Conservation (phyloP, 2,888 invertebrate genomes). For the Torymus auratus region DNA sequence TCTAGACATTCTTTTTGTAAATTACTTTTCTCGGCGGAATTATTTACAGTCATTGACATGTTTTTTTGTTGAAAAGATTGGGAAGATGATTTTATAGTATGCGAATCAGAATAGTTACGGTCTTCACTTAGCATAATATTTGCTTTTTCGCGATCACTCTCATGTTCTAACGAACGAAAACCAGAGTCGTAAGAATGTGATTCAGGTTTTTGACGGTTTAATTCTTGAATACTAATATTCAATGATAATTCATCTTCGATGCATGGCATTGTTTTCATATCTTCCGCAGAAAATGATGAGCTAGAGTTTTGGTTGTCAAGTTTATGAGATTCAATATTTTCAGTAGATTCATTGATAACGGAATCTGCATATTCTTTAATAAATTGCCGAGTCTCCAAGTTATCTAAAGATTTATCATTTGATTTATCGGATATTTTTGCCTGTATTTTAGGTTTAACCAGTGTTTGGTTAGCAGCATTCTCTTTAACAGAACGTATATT, state of each 20-base stretch:
- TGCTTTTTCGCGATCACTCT: conserved; percentile 4
- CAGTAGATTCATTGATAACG: conserved; percentile 44
- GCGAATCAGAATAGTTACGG: not conserved
- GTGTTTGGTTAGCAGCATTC: not conserved
- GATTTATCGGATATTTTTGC: not conserved
- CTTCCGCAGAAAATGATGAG: conserved; percentile 4
- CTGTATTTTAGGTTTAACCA: too few species aligned
- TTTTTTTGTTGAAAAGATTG: not conserved
- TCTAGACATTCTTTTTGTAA: not conserved
- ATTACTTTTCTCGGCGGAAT: conserved; percentile 32
- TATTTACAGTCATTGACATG: conserved; percentile 53
- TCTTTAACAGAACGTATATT: not conserved
- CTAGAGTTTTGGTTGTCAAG: conserved; percentile 20
- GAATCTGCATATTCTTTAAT: not conserved
- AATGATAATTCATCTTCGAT: not conserved
- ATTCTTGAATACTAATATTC: not conserved
- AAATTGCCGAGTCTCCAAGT: conserved; percentile 58
- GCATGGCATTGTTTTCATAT: conserved; percentile 20
- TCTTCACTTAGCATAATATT: not conserved
- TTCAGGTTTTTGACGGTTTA: not conserved
- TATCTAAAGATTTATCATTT: conserved; percentile 42
- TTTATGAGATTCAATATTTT: conserved; percentile 32
- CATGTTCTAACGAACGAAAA: not conserved
- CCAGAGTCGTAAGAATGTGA: conserved; percentile 4
- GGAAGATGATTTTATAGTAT: not conserved